Evolutionary conservation across 2,888 invertebrate genomes (phyloP).

Genomic region (Acanthacorydalis orientalis): DNA sequence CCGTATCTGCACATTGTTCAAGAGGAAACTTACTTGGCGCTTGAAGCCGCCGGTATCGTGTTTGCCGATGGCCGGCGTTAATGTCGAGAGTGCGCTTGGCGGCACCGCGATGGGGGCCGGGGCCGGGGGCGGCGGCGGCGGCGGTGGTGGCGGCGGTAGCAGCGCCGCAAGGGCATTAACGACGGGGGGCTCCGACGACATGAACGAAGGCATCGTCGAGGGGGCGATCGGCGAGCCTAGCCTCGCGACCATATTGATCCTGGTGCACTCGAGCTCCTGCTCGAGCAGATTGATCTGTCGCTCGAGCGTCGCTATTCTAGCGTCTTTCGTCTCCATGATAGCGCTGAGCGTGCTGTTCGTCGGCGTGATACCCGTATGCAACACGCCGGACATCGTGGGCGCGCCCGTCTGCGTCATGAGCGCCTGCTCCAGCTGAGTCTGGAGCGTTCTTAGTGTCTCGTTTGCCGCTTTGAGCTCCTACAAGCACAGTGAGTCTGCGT

Average conservation of each 20-base stretch:
- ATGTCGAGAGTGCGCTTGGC: conserved; percentile 13
- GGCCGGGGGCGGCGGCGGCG: conserved; percentile 10
- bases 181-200: conserved; percentile 30
- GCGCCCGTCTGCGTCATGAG: conserved; percentile 29
- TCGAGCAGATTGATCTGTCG: conserved; percentile 67
- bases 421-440: conserved; percentile 61
- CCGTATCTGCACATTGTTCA: conserved; percentile 63
- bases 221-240: conserved; percentile 9
- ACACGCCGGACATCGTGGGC: conserved; percentile 22
- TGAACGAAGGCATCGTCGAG: conserved; percentile 28
- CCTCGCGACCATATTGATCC: conserved; percentile 14
- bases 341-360: conserved; percentile 53
- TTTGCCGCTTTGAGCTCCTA: conserved; percentile 74
- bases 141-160: conserved; percentile 25
- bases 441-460: conserved; percentile 68
- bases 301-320: conserved; percentile 73
- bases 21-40: conserved; percentile 74
- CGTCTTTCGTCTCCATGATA: conserved; percentile 73
- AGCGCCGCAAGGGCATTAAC: background rate
- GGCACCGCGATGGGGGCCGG: conserved; percentile 1
- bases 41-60: conserved; percentile 49
- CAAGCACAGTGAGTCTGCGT: conserved; percentile 15
- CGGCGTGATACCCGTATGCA: conserved; percentile 14
- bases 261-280: conserved; percentile 47
- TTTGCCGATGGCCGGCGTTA: conserved; percentile 27